A percentile compares a stretch with the other conserved stretches of the same genome.
phyloP scores from a whole-genome alignment of 1,140 invertebrate genomes.

The Brachionus sp. region DNA sequence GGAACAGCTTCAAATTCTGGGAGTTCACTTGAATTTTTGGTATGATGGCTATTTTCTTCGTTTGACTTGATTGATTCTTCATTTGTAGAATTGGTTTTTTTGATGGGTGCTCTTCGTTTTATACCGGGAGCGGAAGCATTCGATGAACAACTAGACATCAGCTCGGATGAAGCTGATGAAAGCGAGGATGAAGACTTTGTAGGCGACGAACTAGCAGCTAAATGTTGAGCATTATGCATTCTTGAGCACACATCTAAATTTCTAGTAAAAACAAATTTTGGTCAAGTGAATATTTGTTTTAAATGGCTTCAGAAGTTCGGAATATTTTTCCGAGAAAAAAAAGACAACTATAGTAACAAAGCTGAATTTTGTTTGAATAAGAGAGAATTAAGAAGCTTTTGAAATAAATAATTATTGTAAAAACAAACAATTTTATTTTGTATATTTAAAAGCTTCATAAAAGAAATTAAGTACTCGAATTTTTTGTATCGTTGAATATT shows the following conservation, averaged over 20 bases:
- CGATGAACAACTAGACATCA: conserved; percentile 15
- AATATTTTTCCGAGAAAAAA: not conserved
- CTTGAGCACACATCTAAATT: not conserved
- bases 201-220: not conserved
- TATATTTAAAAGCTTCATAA: not conserved
- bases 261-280: not conserved
- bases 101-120: not conserved
- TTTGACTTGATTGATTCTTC: not conserved
- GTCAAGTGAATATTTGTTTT: not conserved
- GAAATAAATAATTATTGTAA: conserved; percentile 11
- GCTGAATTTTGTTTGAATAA: not conserved
- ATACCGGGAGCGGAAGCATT: not conserved
- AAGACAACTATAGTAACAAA: not conserved
- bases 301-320: not conserved
- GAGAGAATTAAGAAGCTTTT: not conserved
- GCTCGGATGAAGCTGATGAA: conserved; percentile 12
- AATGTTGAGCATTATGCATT: not conserved
- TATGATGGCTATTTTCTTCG: not conserved
- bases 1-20: not conserved
- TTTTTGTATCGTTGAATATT: not conserved
- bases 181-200: conserved; percentile 3
- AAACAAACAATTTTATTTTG: conserved; percentile 5
- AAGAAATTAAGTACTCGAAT: conserved; percentile 4
- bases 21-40: not conserved
- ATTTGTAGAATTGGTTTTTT: not conserved